These are phyloP conservation scores for Drosophila eohydei DNA, from an alignment of 2,888 invertebrate species.

Conservation along the genomic window DNA sequence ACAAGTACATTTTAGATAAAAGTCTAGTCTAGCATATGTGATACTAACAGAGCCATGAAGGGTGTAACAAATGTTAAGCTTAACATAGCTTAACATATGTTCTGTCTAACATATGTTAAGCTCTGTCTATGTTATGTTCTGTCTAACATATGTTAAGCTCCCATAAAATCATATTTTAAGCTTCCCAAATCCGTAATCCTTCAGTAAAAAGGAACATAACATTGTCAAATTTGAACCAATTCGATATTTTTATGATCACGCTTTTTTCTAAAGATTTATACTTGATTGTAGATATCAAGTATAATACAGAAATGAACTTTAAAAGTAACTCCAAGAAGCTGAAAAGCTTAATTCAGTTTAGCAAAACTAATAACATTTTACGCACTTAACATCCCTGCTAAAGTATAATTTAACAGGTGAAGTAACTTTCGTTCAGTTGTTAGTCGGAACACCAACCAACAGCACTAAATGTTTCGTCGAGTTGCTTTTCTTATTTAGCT, in stretches of 20 bases:
- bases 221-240: neutral
- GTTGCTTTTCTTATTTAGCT: constrained; percentile 1
- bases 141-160: constrained; percentile 1
- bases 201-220: neutral
- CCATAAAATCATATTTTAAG: neutral
- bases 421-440: constrained; percentile 10
- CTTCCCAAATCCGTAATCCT: neutral
- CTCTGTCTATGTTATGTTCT: neutral
- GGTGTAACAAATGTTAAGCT: neutral
- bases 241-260: neutral
- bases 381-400: neutral
- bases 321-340: too few relatives aligned
- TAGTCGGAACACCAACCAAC: neutral
- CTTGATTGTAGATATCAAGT: too few relatives aligned
- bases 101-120: neutral
- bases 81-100: neutral
- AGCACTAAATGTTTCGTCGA: constrained; percentile 5
- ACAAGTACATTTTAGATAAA: neutral
- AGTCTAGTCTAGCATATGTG: neutral
- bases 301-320: too few relatives aligned
- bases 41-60: too few relatives aligned
- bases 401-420: neutral
- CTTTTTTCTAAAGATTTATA: neutral
- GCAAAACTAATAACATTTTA: too few relatives aligned
- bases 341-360: too few relatives aligned